Conservation (phyloP, 1,140 invertebrate genomes). For the Tetraneura akinire region DNA sequence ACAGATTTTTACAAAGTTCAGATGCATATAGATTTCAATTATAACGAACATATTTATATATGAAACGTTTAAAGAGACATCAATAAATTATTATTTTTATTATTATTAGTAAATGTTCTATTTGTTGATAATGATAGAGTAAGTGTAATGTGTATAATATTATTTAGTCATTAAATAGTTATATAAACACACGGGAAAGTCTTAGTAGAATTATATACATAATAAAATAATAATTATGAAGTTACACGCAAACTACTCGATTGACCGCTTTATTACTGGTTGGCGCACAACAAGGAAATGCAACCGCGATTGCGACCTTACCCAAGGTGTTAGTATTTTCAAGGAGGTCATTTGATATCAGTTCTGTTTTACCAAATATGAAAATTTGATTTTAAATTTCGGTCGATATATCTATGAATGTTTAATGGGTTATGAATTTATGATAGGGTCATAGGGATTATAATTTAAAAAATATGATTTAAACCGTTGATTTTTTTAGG, state of each 20-base stretch:
- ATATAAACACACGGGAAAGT: not conserved
- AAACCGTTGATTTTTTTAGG: too few species aligned
- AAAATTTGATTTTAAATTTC: not conserved
- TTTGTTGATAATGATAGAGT: too few species aligned
- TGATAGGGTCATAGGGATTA: too few species aligned
- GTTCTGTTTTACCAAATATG: conserved; percentile 3
- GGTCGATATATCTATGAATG: not conserved
- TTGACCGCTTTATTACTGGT: conserved; percentile 14
- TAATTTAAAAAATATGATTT: too few species aligned
- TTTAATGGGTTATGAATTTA: too few species aligned
- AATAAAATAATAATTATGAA: not conserved
- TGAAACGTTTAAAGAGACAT: too few species aligned
- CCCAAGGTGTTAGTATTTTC: not conserved
- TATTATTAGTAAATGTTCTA: too few species aligned
- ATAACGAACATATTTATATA: too few species aligned
- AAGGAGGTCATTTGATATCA: conserved; percentile 30
- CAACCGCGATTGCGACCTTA: conserved; percentile 22
- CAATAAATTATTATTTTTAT: too few species aligned
- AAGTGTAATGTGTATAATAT: too few species aligned
- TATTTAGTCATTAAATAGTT: not conserved
- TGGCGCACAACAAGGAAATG: conserved; percentile 20
- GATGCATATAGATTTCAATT: too few species aligned
- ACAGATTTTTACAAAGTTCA: too few species aligned
- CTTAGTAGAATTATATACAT: not conserved
- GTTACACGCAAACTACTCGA: not conserved